Base-by-base conservation (phyloP, 2,888 invertebrate species). In the Micoletzkya japonica region DNA sequence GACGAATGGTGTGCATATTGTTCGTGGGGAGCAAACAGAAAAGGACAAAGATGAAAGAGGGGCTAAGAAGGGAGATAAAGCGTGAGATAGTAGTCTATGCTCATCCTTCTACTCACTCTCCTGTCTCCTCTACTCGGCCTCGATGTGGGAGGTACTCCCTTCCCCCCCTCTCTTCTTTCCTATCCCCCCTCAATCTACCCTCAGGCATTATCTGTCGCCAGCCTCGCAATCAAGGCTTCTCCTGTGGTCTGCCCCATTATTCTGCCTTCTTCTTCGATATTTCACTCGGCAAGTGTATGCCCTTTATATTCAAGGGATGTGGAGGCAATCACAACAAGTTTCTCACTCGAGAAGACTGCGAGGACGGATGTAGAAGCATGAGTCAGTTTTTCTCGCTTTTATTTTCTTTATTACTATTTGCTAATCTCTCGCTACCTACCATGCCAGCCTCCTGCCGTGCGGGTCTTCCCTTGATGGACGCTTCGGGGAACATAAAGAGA, bases 61-160 rank as follows among this genome's bases (percentile, higher is more conserved):
- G n/a, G n/a, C n/a, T n/a, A n/a, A n/a, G n/a, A n/a, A n/a, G n/a
- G n/a, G n/a, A n/a, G n/a, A n/a, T n/a, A n/a, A n/a, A n/a, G n/a
- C n/a, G n/a, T n/a, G n/a, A n/a, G n/a, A n/a, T n/a, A n/a, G n/a
- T n/a, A n/a, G n/a, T n/a, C n/a, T n/a, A n/a, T n/a, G n/a, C n/a
- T n/a, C n/a, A 88, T 98, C 99, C 75, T 98, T 98, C 98, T 98
- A 84, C 74, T 84, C 84, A 34, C 76, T 73, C 63, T 84, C 70
- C 76, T 74, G 82, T 30, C 83, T 83, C 14, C 77, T 71, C 64
- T 77, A 79, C 71, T 81, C 82, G 36, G 75, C 72, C 34, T 63
- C 34, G 63, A 63, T 30, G 44, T 63, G 7, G 63, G 63, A 34
- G 63, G 63, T 63, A 17, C 26, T n/a, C n/a, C 30, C 20, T 59